Evolutionary conservation across 1,140 invertebrate species (phyloP).

Genomic region (Cyclargus thomasi): DNA sequence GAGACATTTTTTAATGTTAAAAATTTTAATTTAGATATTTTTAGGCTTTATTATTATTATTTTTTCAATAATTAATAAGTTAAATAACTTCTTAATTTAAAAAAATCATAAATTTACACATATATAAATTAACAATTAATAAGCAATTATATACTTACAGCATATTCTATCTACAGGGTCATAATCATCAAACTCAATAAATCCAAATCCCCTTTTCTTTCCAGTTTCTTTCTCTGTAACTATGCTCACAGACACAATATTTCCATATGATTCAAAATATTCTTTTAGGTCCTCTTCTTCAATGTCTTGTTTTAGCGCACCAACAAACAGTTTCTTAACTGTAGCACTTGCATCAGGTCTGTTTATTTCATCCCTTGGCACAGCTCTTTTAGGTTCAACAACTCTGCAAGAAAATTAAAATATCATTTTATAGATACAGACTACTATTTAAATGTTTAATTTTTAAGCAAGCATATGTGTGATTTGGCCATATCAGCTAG

Average conservation of each 20-base stretch:
- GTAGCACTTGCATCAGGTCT: slow-evolving; percentile 93
- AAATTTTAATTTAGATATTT: no score
- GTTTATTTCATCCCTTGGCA: slow-evolving; percentile 93
- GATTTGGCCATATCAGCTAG: no score
- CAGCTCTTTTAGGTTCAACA: slow-evolving; percentile 97
- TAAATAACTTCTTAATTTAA: no score
- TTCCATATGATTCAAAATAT: slow-evolving; percentile 90
- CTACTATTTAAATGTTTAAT: no score
- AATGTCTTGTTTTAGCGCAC: slow-evolving; percentile 91
- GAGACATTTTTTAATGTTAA: no score
- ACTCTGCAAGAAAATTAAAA: slow-evolving; percentile 75
- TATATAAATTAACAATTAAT: slow-evolving; percentile 17
- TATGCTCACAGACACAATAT: slow-evolving; percentile 87
- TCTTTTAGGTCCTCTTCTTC: slow-evolving; percentile 90
- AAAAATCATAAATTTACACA: no score
- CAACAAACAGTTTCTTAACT: slow-evolving; percentile 96
- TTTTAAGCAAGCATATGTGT: no score
- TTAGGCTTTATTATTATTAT: no score
- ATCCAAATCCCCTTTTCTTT: slow-evolving; percentile 94
- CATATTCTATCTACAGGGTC: slow-evolving; percentile 97
- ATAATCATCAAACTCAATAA: slow-evolving; percentile 97
- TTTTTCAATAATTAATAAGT: no score
- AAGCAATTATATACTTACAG: slow-evolving; percentile 76
- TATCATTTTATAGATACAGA: no score
- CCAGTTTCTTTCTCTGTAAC: slow-evolving; percentile 94